Evolutionary conservation across 2,113 vertebrate species (phyloP), one percentile per base, ranked within the genome.

Genomic region (Plotosus lineatus): DNA sequence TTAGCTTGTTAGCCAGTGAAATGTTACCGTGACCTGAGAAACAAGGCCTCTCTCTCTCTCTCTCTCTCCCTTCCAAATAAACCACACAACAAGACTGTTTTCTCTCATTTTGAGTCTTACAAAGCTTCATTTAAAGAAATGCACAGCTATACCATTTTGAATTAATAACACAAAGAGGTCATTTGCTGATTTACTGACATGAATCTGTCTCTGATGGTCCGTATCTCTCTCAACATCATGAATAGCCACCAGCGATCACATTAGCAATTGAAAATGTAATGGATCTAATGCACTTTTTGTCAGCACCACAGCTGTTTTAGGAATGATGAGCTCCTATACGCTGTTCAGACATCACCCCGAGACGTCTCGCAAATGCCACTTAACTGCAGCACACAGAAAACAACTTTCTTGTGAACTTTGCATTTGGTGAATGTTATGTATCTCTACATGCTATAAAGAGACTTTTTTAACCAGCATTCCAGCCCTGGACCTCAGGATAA

Each of bases 241-340:
- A 78, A 74, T 58, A 72, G 40, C 56, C 40, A 75, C 82, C 28
- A 84, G 48, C 26, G 55, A 78, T 44, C 79, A 44, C 74, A 85
- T 83, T 85, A 77, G 68, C 81, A 69, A 78, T 76, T 83, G 72
- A 83, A 78, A 74, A 71, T 72, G 68, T 85, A 85, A 83, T 66
- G 23, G 84, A 83, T 60, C 61, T 44, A 33, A 84, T 74, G 31
- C 38, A 19, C 46, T 31, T 74, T 79, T 84, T 84, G 79, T 84
- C 66, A 48, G 26, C 78, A 73, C 77, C 6, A 38, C 53, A 42
- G 26, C 36, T 65, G 26, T 9, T 31, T 38, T n/a, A 77, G 76
- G 78, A 84, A n/a, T 10, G 68, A 61, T 33, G 65, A 44, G 4
- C 60, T 33, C 73, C 42, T 44, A 44, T 65, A 53, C 53, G 23